These are phyloP conservation scores for Neolamprologus brichardi DNA, from an alignment of 2,113 vertebrate genomes.

Conservation along the genomic window DNA sequence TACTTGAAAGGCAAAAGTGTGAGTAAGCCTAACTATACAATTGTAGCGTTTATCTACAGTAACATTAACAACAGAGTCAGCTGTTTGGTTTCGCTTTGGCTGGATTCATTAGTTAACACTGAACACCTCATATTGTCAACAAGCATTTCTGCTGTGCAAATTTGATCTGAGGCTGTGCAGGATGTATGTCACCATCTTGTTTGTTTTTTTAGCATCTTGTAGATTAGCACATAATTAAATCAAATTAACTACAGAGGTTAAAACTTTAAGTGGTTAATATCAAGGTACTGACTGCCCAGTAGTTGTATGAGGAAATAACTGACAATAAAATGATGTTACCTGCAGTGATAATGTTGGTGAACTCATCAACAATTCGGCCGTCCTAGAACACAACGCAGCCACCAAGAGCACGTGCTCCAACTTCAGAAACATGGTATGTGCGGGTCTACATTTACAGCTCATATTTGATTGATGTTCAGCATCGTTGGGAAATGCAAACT, in stretches of 20 bases:
- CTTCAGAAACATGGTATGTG: slow-evolving; percentile 91
- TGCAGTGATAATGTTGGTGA: slow-evolving; percentile 89
- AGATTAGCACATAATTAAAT: too few species aligned
- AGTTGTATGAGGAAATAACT: not conserved
- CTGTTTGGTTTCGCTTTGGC: not conserved
- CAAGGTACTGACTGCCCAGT: accelerated
- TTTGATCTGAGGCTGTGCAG: not conserved
- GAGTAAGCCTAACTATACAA: not conserved
- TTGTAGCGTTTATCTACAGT: not conserved
- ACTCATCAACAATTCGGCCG: slow-evolving; percentile 84
- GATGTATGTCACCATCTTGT: not conserved
- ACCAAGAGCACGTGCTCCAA: slow-evolving; percentile 82
- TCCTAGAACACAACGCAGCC: slow-evolving; percentile 83
- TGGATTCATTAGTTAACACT: not conserved
- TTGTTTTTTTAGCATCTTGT: not conserved
- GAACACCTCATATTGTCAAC: not conserved
- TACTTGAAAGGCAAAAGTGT: not conserved
- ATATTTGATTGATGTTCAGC: not conserved
- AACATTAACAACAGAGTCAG: not conserved
- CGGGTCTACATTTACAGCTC: not conserved
- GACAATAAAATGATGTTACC: not conserved
- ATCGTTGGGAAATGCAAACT: not conserved
- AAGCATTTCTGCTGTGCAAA: accelerated
- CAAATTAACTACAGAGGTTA: not conserved
- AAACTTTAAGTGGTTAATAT: not conserved